Evolutionary conservation across 2,797 vertebrate species (phyloP), one percentile per base, ranked within the genome.

Genomic region (Sebastes diploproa): DNA sequence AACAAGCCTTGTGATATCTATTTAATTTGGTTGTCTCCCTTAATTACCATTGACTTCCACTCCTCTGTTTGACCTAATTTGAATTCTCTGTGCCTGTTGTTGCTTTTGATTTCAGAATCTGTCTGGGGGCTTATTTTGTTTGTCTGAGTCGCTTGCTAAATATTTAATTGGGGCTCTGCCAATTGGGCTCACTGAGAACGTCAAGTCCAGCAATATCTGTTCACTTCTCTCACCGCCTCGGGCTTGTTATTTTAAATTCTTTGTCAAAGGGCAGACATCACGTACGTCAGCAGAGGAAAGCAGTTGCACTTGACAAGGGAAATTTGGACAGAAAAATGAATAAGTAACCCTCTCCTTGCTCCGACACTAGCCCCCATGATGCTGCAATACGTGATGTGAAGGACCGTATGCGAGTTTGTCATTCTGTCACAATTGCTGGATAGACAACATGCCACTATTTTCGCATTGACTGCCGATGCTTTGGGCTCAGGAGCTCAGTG

Each of bases 31-130:
- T 84, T 85, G 90, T 91, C 88, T 91, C 59, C 71, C 84, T 80
- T 89, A 87, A 94, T 93, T 84, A 91, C 67, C 62, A 69, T 72
- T 69, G 88, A 93, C 88, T 92, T 91, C 63, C 67, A 55, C 86
- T 81, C 75, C 73, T 75, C 75, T 66, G 50, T 78, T 84, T 90
- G 89, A 88, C 90, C 88, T 91, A 62, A 88, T 94, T 94, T 85
- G 80, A 88, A 87, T 91, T 88, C 83, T 85, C 12, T 0, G 68
- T 71, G 83, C 82, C 75, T 81, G 80, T 88, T 84, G 88, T 91
- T 91, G 77, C 81, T 86, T 92, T 90, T 93, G 90, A 91, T 92
- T 90, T 87, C 72, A 72, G 76, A 88, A 83, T 86, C 82, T 84
- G 88, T 92, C 89, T 79, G 54, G 82, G 83, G 85, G 74, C 73